These are phyloP conservation scores for Morpho helenor DNA, from an alignment of 2,888 invertebrate genomes.

Conservation along the genomic window DNA sequence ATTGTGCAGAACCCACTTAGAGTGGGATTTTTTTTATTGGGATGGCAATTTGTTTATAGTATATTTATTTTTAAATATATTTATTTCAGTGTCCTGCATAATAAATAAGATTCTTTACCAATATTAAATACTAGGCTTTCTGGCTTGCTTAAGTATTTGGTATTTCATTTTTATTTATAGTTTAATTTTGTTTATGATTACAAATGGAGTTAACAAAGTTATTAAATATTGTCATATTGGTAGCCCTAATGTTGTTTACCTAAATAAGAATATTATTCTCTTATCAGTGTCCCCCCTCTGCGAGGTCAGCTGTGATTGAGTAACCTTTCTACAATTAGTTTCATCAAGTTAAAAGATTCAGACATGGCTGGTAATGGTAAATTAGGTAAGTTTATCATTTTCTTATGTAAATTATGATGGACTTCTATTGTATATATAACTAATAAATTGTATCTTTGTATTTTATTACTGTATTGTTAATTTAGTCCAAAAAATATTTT, in stretches of 20 bases:
- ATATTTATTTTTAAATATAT: too few species aligned
- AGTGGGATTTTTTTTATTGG: too few species aligned
- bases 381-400: conserved; percentile 50
- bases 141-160: too few species aligned
- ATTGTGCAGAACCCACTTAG: too few species aligned
- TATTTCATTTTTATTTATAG: neutral
- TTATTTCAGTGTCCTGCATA: too few species aligned
- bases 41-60: too few species aligned
- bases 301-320: conserved; percentile 51
- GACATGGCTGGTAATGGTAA: conserved; percentile 72
- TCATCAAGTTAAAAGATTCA: conserved; percentile 15
- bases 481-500: too few species aligned
- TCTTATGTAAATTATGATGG: neutral
- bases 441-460: neutral
- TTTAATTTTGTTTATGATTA: neutral
- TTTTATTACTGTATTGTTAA: too few species aligned
- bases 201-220: neutral
- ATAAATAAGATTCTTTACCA: too few species aligned
- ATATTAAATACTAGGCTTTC: too few species aligned
- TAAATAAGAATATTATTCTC: conserved; percentile 34
- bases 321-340: conserved; percentile 19
- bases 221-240: neutral
- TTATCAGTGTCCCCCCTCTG: conserved; percentile 69
- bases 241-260: conserved; percentile 26
- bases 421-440: neutral